phyloP scores from a whole-genome alignment of 2,797 vertebrate genomes.

The Chelmon rostratus region DNA sequence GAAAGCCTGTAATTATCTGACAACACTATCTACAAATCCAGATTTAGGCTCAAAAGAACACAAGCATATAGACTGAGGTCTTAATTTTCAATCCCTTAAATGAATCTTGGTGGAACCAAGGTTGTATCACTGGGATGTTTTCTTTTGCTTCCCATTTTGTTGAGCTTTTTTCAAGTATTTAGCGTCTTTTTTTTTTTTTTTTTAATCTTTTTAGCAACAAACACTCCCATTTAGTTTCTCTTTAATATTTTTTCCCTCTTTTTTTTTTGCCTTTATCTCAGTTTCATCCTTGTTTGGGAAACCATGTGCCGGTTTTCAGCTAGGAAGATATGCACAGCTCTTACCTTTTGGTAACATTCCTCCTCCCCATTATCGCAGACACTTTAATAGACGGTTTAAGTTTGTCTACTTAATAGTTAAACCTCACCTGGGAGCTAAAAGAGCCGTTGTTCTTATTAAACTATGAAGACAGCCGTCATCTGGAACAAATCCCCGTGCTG shows the following conservation, averaged over 20 bases:
- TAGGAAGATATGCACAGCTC: slow-evolving; percentile 51
- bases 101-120: slow-evolving; percentile 56
- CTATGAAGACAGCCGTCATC: slow-evolving; percentile 43
- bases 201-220: slow-evolving; percentile 18
- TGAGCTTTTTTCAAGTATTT: slow-evolving; percentile 37
- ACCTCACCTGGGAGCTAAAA: slow-evolving; percentile 44
- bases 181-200: too few species aligned
- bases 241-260: neutral
- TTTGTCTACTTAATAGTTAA: slow-evolving; percentile 17
- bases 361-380: slow-evolving; percentile 30
- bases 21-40: slow-evolving; percentile 69
- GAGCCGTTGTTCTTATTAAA: slow-evolving; percentile 30
- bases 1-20: slow-evolving; percentile 73
- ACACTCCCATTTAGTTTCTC: slow-evolving; percentile 48
- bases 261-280: neutral
- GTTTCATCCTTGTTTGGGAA: slow-evolving; percentile 40
- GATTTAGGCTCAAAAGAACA: slow-evolving; percentile 55
- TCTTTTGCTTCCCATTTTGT: slow-evolving; percentile 43
- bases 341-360: slow-evolving; percentile 74
- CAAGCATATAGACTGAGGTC: slow-evolving; percentile 63
- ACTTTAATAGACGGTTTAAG: slow-evolving; percentile 26
- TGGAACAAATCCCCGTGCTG: slow-evolving; percentile 53
- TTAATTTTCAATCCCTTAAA: slow-evolving; percentile 56
- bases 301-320: slow-evolving; percentile 49
- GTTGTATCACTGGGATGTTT: slow-evolving; percentile 31